A percentile compares a stretch with the other conserved stretches of the same genome.
Conservation (phyloP, 2,113 vertebrate genomes). For the Atrichornis clamosus region DNA sequence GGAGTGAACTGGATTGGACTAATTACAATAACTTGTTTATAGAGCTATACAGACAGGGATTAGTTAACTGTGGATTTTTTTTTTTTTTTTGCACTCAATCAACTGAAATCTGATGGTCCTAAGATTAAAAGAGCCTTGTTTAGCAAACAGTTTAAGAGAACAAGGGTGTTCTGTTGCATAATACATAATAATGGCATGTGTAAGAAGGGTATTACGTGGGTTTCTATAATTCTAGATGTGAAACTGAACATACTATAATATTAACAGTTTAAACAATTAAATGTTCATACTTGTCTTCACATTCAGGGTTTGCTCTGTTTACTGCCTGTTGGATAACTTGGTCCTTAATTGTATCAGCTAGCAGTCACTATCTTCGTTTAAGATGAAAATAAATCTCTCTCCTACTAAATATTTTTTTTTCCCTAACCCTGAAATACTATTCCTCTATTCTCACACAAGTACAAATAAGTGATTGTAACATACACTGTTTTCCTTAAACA, state of each 20-base stretch:
- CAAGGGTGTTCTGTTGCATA: not conserved
- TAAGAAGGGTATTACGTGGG: not conserved
- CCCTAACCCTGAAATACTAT: not conserved
- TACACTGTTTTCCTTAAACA: not conserved
- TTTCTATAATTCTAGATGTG: not conserved
- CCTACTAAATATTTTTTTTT: not conserved
- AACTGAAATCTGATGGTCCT: not conserved
- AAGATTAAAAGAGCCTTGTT: not conserved
- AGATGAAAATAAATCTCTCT: slow-evolving; percentile 5
- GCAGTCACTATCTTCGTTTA: not conserved
- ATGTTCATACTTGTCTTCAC: not conserved
- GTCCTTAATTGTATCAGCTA: not conserved
- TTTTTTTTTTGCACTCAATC: not conserved
- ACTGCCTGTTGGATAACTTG: not conserved
- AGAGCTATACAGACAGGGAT: not conserved
- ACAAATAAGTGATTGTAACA: not conserved
- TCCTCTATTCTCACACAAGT: slow-evolving; percentile 5
- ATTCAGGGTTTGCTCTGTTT: not conserved
- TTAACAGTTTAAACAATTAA: not conserved
- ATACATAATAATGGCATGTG: not conserved
- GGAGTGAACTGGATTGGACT: not conserved
- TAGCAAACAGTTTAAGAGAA: not conserved
- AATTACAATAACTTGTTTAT: not conserved
- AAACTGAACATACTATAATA: not conserved
- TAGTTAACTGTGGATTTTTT: not conserved